A percentile compares a stretch with the other conserved stretches of the same genome.
Conservation (phyloP, 2,888 invertebrate species). For the Mactromeris polynyma region DNA sequence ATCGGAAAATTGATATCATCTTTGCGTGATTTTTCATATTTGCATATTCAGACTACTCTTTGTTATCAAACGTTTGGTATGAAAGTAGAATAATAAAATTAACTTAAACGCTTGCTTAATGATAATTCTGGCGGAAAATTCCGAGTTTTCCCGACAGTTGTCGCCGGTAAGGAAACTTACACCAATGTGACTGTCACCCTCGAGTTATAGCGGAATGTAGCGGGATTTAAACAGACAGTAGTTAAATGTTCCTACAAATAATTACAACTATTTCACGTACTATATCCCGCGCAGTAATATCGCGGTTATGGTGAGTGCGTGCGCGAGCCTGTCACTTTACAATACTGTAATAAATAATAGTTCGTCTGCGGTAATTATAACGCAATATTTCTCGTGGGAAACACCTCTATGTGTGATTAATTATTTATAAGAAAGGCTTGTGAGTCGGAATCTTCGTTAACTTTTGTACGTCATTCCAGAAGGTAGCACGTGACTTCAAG, state of each 20-base stretch:
- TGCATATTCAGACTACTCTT: not conserved
- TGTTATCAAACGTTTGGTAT: slow-evolving; percentile 10
- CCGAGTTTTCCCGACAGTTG: not conserved
- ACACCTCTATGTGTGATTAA: slow-evolving; percentile 43
- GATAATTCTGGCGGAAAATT: not conserved
- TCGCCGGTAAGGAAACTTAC: not conserved
- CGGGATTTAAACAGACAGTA: not conserved
- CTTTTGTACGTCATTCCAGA: not conserved
- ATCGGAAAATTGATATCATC: slow-evolving; percentile 8
- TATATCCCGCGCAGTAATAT: not conserved
- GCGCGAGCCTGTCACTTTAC: not conserved
- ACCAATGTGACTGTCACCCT: not conserved
- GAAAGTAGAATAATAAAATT: not conserved
- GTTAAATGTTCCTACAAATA: not conserved
- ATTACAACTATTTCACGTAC: not conserved
- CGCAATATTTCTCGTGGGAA: slow-evolving; percentile 60
- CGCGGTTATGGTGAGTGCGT: not conserved
- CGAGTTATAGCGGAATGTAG: not conserved
- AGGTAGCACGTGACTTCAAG: not conserved
- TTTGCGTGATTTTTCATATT: slow-evolving; percentile 18
- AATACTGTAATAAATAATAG: not conserved
- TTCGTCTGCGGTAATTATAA: slow-evolving; percentile 1
- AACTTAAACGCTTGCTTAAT: slow-evolving; percentile 6
- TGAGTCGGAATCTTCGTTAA: not conserved
- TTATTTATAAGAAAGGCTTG: slow-evolving; percentile 45